phyloP scores from a whole-genome alignment of 2,797 vertebrate genomes.

The Pristis pectinata region DNA sequence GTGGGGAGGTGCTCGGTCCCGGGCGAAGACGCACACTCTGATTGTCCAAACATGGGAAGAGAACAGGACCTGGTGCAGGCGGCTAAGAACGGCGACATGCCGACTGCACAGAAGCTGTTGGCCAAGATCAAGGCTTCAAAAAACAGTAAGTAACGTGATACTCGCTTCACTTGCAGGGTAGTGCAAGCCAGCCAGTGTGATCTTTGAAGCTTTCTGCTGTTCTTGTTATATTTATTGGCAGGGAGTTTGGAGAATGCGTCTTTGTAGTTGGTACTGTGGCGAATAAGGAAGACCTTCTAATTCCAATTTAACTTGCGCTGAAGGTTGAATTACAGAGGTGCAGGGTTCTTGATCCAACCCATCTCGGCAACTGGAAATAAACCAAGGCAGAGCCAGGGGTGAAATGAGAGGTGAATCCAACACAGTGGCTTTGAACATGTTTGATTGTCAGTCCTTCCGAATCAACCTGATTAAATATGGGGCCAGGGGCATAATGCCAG shows the following conservation, averaged over 20 bases:
- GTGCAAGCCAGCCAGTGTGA: not conserved
- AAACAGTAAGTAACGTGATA: slow-evolving; percentile 60
- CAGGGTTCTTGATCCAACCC: not conserved
- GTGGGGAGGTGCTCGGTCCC: not conserved
- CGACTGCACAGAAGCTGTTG: slow-evolving; percentile 63
- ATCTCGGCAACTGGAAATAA: no score
- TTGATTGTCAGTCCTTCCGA: not conserved
- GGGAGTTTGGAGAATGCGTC: not conserved
- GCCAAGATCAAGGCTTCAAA: slow-evolving; percentile 65
- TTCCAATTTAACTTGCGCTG: not conserved
- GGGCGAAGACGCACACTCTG: not conserved
- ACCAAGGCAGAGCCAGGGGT: not conserved
- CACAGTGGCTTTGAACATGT: no score
- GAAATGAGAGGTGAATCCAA: no score
- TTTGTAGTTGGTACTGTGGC: not conserved
- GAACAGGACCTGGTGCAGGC: slow-evolving; percentile 69
- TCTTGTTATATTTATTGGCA: not conserved
- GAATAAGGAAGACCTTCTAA: not conserved
- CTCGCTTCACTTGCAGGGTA: not conserved
- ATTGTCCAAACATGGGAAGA: slow-evolving; percentile 55
- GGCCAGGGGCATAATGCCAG: no score
- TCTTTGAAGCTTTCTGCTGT: not conserved
- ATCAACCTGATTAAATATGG: not conserved
- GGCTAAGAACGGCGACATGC: slow-evolving; percentile 64
- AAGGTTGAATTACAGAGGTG: not conserved